Percentiles rank a stretch among this genome's conserved stretches.
Evolutionary conservation across 2,113 vertebrate genomes (phyloP).

Genomic region (Chaetops frenatus): DNA sequence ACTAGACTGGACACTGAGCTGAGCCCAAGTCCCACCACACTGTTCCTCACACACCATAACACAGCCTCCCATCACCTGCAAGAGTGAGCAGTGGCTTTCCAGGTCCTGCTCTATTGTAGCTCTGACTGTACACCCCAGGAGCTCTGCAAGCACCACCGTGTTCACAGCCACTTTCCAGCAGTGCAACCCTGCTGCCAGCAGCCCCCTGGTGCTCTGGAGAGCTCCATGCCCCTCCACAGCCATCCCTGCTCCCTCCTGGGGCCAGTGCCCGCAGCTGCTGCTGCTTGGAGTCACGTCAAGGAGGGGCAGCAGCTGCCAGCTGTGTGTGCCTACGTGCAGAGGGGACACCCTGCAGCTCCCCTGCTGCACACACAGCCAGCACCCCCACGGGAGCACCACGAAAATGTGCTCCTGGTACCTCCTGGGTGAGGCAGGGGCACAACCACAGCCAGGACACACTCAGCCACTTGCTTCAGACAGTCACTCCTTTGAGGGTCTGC

Average conservation of each 20-base stretch:
- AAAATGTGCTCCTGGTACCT: neutral
- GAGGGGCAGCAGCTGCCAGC: neutral
- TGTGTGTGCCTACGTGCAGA: neutral
- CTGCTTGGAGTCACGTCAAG: neutral
- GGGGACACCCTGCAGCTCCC: neutral
- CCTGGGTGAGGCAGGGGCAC: neutral
- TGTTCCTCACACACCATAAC: neutral
- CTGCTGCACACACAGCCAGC: neutral
- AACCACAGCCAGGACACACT: neutral
- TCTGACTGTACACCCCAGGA: neutral
- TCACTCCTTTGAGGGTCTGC: neutral
- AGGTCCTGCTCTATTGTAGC: neutral
- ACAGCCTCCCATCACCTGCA: neutral
- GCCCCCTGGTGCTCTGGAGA: neutral
- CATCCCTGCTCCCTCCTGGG: neutral
- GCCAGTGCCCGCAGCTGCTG: neutral
- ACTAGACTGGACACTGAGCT: neutral
- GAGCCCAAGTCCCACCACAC: neutral
- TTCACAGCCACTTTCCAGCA: neutral
- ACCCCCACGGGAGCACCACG: neutral
- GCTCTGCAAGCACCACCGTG: fast-evolving
- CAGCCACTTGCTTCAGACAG: neutral
- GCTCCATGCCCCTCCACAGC: neutral
- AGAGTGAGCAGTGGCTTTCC: neutral
- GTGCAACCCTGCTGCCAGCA: neutral